Base-by-base conservation (phyloP, 2,888 invertebrate species). In the Noctua pronuba region DNA sequence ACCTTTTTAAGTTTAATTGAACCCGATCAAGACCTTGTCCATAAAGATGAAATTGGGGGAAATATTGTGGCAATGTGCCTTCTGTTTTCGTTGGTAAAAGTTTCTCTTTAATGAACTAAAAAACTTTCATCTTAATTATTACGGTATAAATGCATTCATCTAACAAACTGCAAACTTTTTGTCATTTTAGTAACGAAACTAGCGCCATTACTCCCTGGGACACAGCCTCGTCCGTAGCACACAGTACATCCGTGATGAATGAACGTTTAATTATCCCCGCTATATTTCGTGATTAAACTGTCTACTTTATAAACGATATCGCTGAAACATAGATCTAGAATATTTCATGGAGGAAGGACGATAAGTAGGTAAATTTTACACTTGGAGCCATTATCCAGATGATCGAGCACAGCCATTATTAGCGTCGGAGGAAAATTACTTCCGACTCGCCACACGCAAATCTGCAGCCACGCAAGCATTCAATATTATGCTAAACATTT, bases 371-470 rank as follows among this genome's bases (percentile, higher is more conserved):
- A 90, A 92, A 92, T 92, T 91, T 92, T 89, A 92, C 89, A 93
- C 90, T 90, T 82, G 81, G 88, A 85, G 83, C 89, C 88, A 91
- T 93, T 92, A 89, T 79, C 68, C 91, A 90, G 88, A 91, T 90
- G 91, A 90, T 89, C 86, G 89, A 89, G 82, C 88, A 88, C 88
- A 75, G 80, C 87, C 84, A 91, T 93, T 93, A 93, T 92, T 91
- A 90, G 89, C 89, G 90, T 90, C 89, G 88, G 88, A 91, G 87
- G 92, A 90, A 93, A 93, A 94, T 94, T 93, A 91, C 92, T 93
- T 94, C 93, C 92, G 92, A 92, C 88, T 91, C 88, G 90, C 90
- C 90, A 90, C 92, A 93, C 92, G 92, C 92, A 92, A 92, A 91
- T 90, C 80, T 88, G 86, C n/a, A 60, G 73, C 85, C 86, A 86